Evolutionary conservation across 2,888 invertebrate species (phyloP), one percentile per base, ranked within the genome.

Genomic region (Xestoiulus laeticollis): DNA sequence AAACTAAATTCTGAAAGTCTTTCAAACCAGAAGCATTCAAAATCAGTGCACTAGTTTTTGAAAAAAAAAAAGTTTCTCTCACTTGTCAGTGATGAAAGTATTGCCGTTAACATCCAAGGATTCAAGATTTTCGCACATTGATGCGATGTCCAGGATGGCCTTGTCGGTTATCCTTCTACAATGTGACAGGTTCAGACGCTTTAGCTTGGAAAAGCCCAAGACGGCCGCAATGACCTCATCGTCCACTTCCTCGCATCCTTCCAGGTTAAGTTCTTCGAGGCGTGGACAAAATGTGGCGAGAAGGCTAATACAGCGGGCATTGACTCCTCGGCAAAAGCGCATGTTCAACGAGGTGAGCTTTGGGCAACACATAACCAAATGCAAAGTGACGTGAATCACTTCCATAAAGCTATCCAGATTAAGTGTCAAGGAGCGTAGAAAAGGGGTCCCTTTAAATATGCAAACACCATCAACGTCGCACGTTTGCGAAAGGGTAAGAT

Each of bases 171-270:
- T 22, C 10, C 68, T 22, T 22, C 22, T 84, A 82, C 89, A 89
- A 86, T 89, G 89, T n/a, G 89, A 89, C 32, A 89, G 86, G 84
- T 89, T 89, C 16, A 89, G 87, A 30, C 85, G 53, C 22, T 44
- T 59, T 68, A 89, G 87, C 19, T 87, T 87, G 22, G 83, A 48
- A 43, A 89, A 88, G 5, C 87, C 88, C 26, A 85, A n/a, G 16
- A 88, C 84, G 4, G 83, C 22, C 19, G 59, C 68, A n/a, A 88
- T 38, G 33, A 84, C 44, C 3, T 30, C 33, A 38, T 88, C 44
- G 33, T 88, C 88, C 30, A 88, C 84, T 26, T 30, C 78, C 86
- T 82, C 78, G 68, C 87, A 88, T n/a, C 87, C 88, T 33, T 88
- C 88, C 30, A 88, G 48, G 43, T 87, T 88, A 32, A 88, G 22